phyloP scores from a whole-genome alignment of 2,797 vertebrate genomes.

The Rhinatrema bivittatum region DNA sequence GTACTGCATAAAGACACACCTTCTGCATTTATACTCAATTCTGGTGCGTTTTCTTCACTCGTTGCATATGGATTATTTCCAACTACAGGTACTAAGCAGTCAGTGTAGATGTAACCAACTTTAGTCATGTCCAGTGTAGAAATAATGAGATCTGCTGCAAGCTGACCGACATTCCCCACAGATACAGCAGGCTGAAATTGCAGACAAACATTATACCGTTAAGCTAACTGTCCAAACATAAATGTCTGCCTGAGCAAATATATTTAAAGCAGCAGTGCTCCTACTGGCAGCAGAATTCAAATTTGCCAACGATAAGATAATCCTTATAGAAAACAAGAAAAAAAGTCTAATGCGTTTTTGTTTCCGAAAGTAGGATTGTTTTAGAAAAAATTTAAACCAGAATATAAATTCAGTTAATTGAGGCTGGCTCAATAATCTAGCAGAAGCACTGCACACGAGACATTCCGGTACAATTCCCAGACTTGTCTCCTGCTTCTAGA shows the following conservation, averaged over 20 bases:
- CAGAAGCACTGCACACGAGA: no score
- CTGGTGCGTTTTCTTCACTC: conserved; percentile 57
- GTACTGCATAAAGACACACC: no score
- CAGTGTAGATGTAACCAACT: conserved; percentile 83
- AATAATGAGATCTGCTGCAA: conserved; percentile 83
- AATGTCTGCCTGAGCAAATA: conserved; percentile 3
- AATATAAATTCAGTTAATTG: no score
- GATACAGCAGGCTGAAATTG: conserved; percentile 82
- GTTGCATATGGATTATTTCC: conserved; percentile 86
- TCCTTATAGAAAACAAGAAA: no score
- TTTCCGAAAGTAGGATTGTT: no score
- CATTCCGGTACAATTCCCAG: no score
- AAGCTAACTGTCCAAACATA: no score
- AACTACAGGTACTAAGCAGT: conserved; percentile 87
- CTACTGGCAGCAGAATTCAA: neutral
- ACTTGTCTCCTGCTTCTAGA: no score
- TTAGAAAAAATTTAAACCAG: no score
- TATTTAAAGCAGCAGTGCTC: neutral
- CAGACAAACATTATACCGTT: neutral
- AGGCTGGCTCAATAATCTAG: no score
- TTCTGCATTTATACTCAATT: conserved; percentile 84
- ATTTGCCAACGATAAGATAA: no score
- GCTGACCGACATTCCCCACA: conserved; percentile 89
- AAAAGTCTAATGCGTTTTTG: no score
- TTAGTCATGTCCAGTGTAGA: conserved; percentile 77